Conservation (phyloP, 2,113 vertebrate species). For the Notiomystis cincta region DNA sequence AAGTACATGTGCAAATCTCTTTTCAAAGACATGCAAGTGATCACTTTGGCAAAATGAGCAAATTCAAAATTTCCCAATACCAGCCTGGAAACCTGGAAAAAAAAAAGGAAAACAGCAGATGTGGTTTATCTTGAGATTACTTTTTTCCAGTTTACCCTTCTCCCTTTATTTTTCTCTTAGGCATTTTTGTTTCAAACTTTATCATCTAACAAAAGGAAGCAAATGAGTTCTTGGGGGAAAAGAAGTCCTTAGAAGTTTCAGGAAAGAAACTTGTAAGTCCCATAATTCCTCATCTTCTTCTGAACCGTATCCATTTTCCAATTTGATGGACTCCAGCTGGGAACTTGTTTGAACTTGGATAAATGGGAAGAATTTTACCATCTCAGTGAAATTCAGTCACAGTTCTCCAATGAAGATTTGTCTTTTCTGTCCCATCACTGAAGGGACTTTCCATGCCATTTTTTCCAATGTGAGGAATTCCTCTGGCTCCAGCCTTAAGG, state of each 20-base stretch:
- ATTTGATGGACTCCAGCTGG: not conserved
- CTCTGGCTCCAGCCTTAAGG: not conserved
- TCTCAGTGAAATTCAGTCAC: not conserved
- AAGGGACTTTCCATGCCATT: conserved; percentile 15
- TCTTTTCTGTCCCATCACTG: not conserved
- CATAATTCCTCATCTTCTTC: not conserved
- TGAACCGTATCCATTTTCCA: not conserved
- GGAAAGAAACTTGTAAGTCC: not conserved
- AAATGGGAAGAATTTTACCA: not conserved
- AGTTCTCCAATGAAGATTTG: not conserved
- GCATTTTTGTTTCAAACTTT: not conserved
- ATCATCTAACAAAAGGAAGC: not conserved
- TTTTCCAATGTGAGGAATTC: not conserved
- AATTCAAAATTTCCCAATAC: not conserved
- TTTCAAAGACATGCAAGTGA: not conserved
- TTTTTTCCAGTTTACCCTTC: not conserved
- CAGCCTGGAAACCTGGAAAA: not conserved
- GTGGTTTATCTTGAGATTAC: not conserved
- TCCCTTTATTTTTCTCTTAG: not conserved
- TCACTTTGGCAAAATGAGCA: not conserved
- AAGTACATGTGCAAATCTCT: not conserved
- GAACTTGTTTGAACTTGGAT: not conserved
- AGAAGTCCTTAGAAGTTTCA: not conserved
- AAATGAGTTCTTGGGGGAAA: not conserved
- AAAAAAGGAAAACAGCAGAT: not conserved